A percentile compares a stretch with the other conserved stretches of the same genome.
phyloP scores from a whole-genome alignment of 2,888 invertebrate species.

The Harpagoxenus sublaevis region DNA sequence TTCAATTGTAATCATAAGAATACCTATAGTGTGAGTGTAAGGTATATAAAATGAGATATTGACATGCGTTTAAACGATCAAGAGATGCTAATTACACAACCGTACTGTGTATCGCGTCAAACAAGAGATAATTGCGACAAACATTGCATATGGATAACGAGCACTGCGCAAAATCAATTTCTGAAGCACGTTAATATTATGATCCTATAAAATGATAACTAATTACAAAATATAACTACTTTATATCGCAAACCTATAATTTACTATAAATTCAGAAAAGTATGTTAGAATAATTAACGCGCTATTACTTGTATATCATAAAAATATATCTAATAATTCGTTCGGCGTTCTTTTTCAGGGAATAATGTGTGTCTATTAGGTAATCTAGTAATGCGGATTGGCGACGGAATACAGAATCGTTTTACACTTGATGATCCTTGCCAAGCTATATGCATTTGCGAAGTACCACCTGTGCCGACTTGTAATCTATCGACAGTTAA shows the following conservation, averaged over 20 bases:
- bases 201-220: slow-evolving; percentile 33
- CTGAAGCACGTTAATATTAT: slow-evolving; percentile 23
- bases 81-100: slow-evolving; percentile 28
- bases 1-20: not conserved
- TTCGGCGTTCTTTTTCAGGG: slow-evolving; percentile 5
- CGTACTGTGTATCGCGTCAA: slow-evolving; percentile 11
- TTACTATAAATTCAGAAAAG: not conserved
- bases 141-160: slow-evolving; percentile 28
- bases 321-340: not conserved
- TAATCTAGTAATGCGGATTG: slow-evolving; percentile 73
- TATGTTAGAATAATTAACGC: not conserved
- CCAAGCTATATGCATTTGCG: slow-evolving; percentile 71
- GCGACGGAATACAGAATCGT: slow-evolving; percentile 63
- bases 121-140: slow-evolving; percentile 35
- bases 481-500: not conserved
- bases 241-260: not conserved
- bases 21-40: not conserved
- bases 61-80: slow-evolving; percentile 7
- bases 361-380: slow-evolving; percentile 73
- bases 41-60: slow-evolving; percentile 32
- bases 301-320: not conserved
- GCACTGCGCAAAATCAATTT: slow-evolving; percentile 24
- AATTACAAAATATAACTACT: slow-evolving; percentile 28
- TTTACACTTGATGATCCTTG: slow-evolving; percentile 19
- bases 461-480: slow-evolving; percentile 74